Base-by-base conservation (phyloP, 2,797 vertebrate genomes). In the Alosa sapidissima region DNA sequence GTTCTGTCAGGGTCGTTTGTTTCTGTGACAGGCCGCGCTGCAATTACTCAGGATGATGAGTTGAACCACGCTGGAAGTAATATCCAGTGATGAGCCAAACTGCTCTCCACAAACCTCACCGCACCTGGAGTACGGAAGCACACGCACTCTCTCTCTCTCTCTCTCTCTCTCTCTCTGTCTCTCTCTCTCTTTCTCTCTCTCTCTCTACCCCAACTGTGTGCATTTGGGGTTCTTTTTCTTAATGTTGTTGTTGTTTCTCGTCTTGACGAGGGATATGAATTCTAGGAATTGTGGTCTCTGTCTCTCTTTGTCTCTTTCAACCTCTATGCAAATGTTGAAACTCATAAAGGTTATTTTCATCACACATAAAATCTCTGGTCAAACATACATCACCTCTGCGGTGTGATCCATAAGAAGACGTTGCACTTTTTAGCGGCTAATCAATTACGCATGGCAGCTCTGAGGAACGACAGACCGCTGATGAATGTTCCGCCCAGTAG, bases 1-100 rank as follows among this genome's bases (percentile, higher is more conserved):
- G 91, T 75, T 33, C 84, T 90, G 92, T 93, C 92, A 91, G 86
- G 90, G 60, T 91, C 93, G 85, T 95, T 95, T 92, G 93, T 95
- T 94, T 91, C 90, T 72, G 45, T 90, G 93, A 94, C 92, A 90
- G 89, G 86, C 88, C 85, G 87, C 0, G 90, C 86, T 89, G 86
- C 88, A 89, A 93, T 94, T 94, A 93, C 85, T 94, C 94, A 94
- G 87, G 60, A 33, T 86, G 91, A 90, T 88, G 52, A 86, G 7
- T 85, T 83, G 87, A 75, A 85, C 81, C 87, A 86, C 83, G 81
- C 88, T 75, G 89, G 88, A 51, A 91, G 89, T 93, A 88, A 91
- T 88, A 82, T 52, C 51, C 84, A 9, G 88, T 82, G 91, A 92
- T 87, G 90, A 92, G 91, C 91, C 89, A 65, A 89, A 87, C 86